These are phyloP conservation scores for Tautogolabrus adspersus DNA, from an alignment of 2,113 vertebrate genomes.

Conservation along the genomic window DNA sequence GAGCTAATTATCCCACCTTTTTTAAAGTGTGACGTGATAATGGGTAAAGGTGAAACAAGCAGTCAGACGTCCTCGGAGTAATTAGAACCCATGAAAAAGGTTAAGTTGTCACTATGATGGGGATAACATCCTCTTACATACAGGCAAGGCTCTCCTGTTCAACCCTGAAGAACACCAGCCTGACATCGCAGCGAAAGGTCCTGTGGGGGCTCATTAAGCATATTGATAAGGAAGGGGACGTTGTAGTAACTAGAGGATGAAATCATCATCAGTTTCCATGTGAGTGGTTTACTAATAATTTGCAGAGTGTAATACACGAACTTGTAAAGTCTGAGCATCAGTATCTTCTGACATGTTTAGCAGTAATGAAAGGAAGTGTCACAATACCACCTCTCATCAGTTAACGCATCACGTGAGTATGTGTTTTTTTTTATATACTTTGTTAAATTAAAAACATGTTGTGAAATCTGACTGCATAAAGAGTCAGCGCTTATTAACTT, in stretches of 20 bases:
- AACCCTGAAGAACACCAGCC: constrained; percentile 1
- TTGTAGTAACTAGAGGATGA: constrained; percentile 2
- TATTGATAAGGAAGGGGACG: constrained; percentile 17
- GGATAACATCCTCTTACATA: constrained; percentile 25
- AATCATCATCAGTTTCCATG: constrained; percentile 1
- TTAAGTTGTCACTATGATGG: constrained; percentile 39
- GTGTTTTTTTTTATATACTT: too few species aligned
- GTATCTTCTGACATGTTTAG: too few species aligned
- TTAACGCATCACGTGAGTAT: too few species aligned
- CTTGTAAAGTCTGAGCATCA: too few species aligned
- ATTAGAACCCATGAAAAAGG: constrained; percentile 53
- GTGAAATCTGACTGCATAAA: too few species aligned
- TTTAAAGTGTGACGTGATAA: constrained; percentile 14
- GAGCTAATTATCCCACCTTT: too few species aligned
- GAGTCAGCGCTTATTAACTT: neutral
- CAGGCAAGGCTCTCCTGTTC: constrained; percentile 15
- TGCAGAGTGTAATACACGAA: too few species aligned
- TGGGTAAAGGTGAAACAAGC: neutral
- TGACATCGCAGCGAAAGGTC: constrained; percentile 10
- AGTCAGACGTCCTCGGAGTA: constrained; percentile 16
- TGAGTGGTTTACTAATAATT: too few species aligned
- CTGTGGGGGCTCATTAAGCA: constrained; percentile 38
- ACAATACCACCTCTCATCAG: too few species aligned
- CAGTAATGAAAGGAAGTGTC: too few species aligned
- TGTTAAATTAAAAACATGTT: too few species aligned